phyloP scores from a whole-genome alignment of 1,140 invertebrate genomes.

The Lerema accius region DNA sequence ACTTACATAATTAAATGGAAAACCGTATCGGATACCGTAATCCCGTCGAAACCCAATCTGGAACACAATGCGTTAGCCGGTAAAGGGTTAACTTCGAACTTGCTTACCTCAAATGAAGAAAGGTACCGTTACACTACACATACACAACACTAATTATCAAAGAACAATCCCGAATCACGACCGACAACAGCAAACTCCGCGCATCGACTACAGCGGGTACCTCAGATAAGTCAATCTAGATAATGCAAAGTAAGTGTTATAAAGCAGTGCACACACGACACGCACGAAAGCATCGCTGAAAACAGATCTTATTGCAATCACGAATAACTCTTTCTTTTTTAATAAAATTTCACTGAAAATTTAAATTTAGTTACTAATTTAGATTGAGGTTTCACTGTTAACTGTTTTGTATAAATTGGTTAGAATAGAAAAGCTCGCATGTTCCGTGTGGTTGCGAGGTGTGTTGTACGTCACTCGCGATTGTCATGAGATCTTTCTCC shows the following conservation, averaged over 20 bases:
- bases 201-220: constrained; percentile 52
- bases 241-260: constrained; percentile 55
- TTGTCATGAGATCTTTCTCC: constrained; percentile 26
- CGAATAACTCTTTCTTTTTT: too few relatives aligned
- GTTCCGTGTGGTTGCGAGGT: too few relatives aligned
- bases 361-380: too few relatives aligned
- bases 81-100: constrained; percentile 41
- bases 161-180: constrained; percentile 42
- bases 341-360: too few relatives aligned
- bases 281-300: constrained; percentile 26
- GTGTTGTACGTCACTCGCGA: neutral
- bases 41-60: constrained; percentile 11
- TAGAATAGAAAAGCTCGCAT: too few relatives aligned
- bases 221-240: constrained; percentile 72
- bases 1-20: constrained; percentile 23
- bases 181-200: constrained; percentile 54
- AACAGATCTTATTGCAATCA: neutral
- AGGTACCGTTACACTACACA: constrained; percentile 57
- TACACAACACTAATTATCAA: constrained; percentile 43
- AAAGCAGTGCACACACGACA: constrained; percentile 45
- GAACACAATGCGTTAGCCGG: constrained; percentile 24
- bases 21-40: constrained; percentile 28
- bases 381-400: too few relatives aligned
- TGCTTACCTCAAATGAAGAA: constrained; percentile 14
- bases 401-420: too few relatives aligned